Conservation (phyloP, 2,113 vertebrate genomes). For the Furnarius figulus region DNA sequence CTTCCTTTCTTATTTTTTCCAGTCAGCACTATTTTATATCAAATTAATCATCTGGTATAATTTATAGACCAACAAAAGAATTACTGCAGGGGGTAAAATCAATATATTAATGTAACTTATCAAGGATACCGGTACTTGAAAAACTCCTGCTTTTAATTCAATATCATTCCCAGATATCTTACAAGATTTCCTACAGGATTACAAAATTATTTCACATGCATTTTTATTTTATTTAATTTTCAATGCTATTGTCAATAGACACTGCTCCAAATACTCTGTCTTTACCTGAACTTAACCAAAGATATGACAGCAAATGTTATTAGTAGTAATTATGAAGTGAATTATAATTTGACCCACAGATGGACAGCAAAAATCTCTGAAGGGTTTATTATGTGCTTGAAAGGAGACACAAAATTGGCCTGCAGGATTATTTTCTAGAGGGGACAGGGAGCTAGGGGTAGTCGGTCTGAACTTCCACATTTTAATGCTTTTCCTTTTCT, state of each 20-base stretch:
- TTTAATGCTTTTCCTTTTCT: neutral
- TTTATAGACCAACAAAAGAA: neutral
- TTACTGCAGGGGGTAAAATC: neutral
- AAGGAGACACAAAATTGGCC: neutral
- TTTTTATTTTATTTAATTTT: neutral
- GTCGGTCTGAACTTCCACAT: neutral
- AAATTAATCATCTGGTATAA: neutral
- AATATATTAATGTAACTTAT: neutral
- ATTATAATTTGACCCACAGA: neutral
- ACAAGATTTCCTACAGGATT: neutral
- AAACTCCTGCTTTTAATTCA: neutral
- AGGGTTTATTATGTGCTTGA: neutral
- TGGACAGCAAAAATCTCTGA: neutral
- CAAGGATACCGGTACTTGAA: neutral
- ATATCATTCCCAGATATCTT: neutral
- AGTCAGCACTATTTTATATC: conserved; percentile 32
- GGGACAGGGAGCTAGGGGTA: rapidly evolving
- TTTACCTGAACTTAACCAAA: neutral
- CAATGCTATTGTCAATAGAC: neutral
- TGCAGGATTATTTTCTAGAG: neutral
- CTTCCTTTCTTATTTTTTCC: neutral
- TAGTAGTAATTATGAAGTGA: neutral
- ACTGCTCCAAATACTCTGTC: neutral
- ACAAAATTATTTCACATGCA: neutral
- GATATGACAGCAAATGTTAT: neutral